phyloP scores from a whole-genome alignment of 1,140 invertebrate species.

The Leptonema lineaticorne region DNA sequence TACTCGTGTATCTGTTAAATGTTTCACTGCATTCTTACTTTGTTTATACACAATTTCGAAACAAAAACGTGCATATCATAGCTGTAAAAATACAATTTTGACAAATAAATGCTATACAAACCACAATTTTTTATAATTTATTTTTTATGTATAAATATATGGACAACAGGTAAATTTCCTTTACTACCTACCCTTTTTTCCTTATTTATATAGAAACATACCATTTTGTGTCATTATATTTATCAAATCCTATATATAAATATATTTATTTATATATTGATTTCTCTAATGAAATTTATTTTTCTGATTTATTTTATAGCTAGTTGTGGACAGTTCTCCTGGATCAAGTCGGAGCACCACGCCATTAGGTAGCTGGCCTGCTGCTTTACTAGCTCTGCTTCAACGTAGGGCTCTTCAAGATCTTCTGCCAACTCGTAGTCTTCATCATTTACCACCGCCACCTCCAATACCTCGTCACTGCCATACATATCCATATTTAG shows the following conservation, averaged over 20 bases:
- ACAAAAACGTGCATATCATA: slow-evolving; percentile 84
- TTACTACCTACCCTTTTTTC: too few relatives aligned
- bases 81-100: slow-evolving; percentile 74
- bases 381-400: slow-evolving; percentile 53
- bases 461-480: slow-evolving; percentile 46
- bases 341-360: slow-evolving; percentile 59
- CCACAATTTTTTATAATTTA: slow-evolving; percentile 41
- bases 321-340: slow-evolving; percentile 53
- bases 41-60: slow-evolving; percentile 61
- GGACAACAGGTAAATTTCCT: too few relatives aligned
- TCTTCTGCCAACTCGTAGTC: slow-evolving; percentile 49
- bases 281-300: too few relatives aligned
- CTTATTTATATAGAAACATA: too few relatives aligned
- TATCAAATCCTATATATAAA: too few relatives aligned
- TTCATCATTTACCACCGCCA: slow-evolving; percentile 53
- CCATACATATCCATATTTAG: slow-evolving; percentile 43
- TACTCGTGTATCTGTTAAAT: background rate
- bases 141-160: background rate
- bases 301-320: slow-evolving; percentile 46
- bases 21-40: slow-evolving; percentile 18
- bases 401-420: slow-evolving; percentile 52
- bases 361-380: slow-evolving; percentile 56
- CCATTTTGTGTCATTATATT: too few relatives aligned
- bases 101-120: slow-evolving; percentile 69
- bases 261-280: too few relatives aligned